Percentiles rank a stretch among this genome's conserved stretches.
Conservation (phyloP, 2,113 vertebrate species). For the Pangasianodon gigas region DNA sequence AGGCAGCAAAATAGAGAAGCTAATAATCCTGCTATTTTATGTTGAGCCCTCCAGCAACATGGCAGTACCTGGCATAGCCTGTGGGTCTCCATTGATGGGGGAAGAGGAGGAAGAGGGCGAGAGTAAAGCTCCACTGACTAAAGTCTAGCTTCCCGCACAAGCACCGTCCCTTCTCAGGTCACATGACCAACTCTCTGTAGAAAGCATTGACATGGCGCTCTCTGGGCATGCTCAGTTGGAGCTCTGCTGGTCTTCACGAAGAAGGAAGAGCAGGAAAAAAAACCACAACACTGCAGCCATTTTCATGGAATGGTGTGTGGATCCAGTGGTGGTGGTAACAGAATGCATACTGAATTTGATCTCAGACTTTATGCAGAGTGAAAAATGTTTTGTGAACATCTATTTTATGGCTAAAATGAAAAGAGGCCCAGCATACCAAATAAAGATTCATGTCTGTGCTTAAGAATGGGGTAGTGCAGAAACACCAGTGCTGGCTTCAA, state of each 20-base stretch:
- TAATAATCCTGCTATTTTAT: constrained; percentile 48
- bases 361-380: not conserved
- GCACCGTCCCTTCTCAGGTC: constrained; percentile 58
- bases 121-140: constrained; percentile 54
- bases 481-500: constrained; percentile 2
- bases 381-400: constrained; percentile 1
- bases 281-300: constrained; percentile 59
- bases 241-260: constrained; percentile 57
- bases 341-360: not conserved
- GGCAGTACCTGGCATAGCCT: constrained; percentile 56
- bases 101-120: constrained; percentile 51
- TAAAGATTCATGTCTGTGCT: constrained; percentile 14
- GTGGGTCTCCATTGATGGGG: constrained; percentile 58
- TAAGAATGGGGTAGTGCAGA: constrained; percentile 4
- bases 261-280: constrained; percentile 57
- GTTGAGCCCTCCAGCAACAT: constrained; percentile 50
- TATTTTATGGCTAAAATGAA: not conserved
- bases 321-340: constrained; percentile 23
- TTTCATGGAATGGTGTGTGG: constrained; percentile 55
- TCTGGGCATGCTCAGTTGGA: constrained; percentile 64
- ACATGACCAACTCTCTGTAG: constrained; percentile 60
- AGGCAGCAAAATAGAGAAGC: constrained; percentile 42
- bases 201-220: constrained; percentile 59
- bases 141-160: constrained; percentile 59
- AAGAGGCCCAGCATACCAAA: not conserved